These are phyloP conservation scores for Hypsibius dujardini DNA, from an alignment of 1,140 invertebrate species.

Conservation along the genomic window DNA sequence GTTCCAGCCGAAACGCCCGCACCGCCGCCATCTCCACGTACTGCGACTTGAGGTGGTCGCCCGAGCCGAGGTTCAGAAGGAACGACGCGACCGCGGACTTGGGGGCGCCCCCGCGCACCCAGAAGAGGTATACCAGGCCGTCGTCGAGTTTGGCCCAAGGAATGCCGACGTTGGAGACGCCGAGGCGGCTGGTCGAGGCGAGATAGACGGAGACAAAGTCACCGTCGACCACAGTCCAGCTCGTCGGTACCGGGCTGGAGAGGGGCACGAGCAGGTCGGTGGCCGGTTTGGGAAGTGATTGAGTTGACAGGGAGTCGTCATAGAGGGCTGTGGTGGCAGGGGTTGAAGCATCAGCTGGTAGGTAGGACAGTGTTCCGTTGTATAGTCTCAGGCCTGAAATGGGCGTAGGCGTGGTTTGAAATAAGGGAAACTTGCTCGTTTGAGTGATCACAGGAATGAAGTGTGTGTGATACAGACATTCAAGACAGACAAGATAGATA, in stretches of 20 bases:
- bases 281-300: neutral
- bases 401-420: no score
- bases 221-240: slow-evolving; percentile 60
- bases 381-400: slow-evolving; percentile 39
- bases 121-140: slow-evolving; percentile 68
- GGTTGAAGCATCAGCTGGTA: slow-evolving; percentile 28
- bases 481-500: no score
- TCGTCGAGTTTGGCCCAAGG: slow-evolving; percentile 55
- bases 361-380: slow-evolving; percentile 39
- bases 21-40: slow-evolving; percentile 56
- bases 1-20: slow-evolving; percentile 69
- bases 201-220: slow-evolving; percentile 10
- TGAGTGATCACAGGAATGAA: slow-evolving; percentile 19
- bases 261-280: slow-evolving; percentile 35
- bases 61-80: slow-evolving; percentile 46
- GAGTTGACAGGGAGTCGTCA: slow-evolving; percentile 16
- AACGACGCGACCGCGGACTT: slow-evolving; percentile 50
- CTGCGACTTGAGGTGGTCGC: slow-evolving; percentile 43
- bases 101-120: slow-evolving; percentile 55
- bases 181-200: slow-evolving; percentile 11
- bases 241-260: slow-evolving; percentile 48
- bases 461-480: no score
- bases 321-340: neutral
- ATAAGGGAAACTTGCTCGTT: no score
- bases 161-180: neutral